These are phyloP conservation scores for Sanderia malayensis DNA, from an alignment of 30 jellyfish, hydroid and myxozoan genomes.

Conservation along the genomic window DNA sequence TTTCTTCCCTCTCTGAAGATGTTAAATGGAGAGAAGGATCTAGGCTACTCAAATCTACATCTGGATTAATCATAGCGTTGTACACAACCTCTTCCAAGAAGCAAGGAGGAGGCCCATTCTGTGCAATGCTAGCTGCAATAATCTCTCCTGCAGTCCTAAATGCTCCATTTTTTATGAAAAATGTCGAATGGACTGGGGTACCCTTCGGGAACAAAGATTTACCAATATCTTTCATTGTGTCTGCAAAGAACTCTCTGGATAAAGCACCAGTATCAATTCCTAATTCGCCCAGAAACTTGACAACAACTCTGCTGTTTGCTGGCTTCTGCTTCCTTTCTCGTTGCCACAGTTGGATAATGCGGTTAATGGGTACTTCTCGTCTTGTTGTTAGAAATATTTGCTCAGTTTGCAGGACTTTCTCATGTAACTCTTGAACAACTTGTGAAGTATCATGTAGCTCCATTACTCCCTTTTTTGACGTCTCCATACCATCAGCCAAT, in stretches of 20 bases:
- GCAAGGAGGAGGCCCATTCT: constrained; percentile 23
- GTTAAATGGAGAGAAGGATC: constrained; percentile 16
- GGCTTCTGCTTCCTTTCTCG: constrained; percentile 22
- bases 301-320: constrained; percentile 18
- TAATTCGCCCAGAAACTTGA: constrained; percentile 13
- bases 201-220: constrained; percentile 11
- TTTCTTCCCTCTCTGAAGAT: constrained; percentile 8
- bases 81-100: constrained; percentile 15
- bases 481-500: constrained; percentile 17
- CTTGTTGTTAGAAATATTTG: constrained; percentile 9
- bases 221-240: constrained; percentile 11
- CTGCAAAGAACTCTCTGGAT: constrained; percentile 5
- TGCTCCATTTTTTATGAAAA: constrained; percentile 4
- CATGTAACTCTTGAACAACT: constrained; percentile 16
- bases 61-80: constrained; percentile 12
- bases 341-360: constrained; percentile 11
- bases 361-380: constrained; percentile 6
- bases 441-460: constrained; percentile 14
- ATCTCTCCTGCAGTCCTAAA: constrained; percentile 22
- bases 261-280: constrained; percentile 21
- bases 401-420: constrained; percentile 14
- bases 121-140: constrained; percentile 24
- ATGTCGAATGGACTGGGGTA: constrained; percentile 10
- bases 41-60: constrained; percentile 12
- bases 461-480: constrained; percentile 10